These are phyloP conservation scores for Andrena haemorrhoa DNA, from an alignment of 2,888 invertebrate species.

Conservation along the genomic window DNA sequence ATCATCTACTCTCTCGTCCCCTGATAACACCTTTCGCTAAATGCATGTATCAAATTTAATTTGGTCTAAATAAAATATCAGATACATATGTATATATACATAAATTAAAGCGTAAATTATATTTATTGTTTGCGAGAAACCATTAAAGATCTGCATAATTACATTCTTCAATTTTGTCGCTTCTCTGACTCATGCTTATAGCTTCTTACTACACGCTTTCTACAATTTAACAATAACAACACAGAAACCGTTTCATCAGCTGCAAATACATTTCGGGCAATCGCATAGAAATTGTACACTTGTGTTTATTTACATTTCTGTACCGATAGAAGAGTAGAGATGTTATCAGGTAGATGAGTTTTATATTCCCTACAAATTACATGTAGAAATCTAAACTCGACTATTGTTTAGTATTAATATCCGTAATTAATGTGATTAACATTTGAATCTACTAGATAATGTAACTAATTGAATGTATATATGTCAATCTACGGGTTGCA, in stretches of 20 bases:
- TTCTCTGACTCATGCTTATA: slow-evolving; percentile 14
- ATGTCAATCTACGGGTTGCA: slow-evolving; percentile 70
- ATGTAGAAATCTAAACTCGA: slow-evolving; percentile 64
- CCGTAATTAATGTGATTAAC: slow-evolving; percentile 69
- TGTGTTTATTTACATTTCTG: slow-evolving; percentile 18
- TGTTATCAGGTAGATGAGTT: slow-evolving; percentile 71
- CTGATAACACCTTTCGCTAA: slow-evolving; percentile 69
- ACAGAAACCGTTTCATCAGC: slow-evolving; percentile 12
- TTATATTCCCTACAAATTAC: slow-evolving; percentile 59
- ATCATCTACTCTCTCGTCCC: slow-evolving; percentile 64
- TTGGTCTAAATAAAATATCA: slow-evolving; percentile 60
- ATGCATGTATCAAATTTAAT: slow-evolving; percentile 63
- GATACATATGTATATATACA: slow-evolving; percentile 1
- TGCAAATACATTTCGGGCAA: background rate
- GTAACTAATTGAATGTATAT: slow-evolving; percentile 69
- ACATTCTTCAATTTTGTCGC: slow-evolving; percentile 43
- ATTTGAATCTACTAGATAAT: slow-evolving; percentile 60
- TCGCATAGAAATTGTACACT: background rate
- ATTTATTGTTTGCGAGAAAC: slow-evolving; percentile 46
- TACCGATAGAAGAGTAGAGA: slow-evolving; percentile 46
- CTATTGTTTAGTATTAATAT: slow-evolving; percentile 68
- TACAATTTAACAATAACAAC: slow-evolving; percentile 11
- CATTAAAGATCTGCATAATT: slow-evolving; percentile 16
- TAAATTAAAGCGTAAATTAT: slow-evolving; percentile 43
- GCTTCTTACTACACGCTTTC: slow-evolving; percentile 8